A percentile compares a stretch with the other conserved stretches of the same genome.
Conservation (phyloP, 2,797 vertebrate genomes). For the Semotilus atromaculatus region DNA sequence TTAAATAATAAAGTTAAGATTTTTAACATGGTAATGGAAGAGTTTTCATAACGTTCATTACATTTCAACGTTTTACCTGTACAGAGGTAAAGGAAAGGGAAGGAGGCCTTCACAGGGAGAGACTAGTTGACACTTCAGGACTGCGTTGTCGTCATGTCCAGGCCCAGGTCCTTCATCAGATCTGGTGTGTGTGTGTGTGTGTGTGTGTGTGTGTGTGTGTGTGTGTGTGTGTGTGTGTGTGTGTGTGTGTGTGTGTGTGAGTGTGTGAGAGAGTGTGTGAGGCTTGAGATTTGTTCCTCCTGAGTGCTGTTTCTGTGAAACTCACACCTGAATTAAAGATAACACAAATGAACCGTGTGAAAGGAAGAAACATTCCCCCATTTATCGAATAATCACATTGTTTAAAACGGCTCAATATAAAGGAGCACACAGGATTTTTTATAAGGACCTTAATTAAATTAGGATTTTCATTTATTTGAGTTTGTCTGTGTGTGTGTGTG, state of each 20-base stretch:
- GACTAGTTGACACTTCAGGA: no score
- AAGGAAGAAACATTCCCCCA: slow-evolving; percentile 36
- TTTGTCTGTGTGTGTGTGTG: no score
- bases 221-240: not conserved
- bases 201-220: no score
- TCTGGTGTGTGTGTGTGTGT: no score
- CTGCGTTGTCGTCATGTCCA: no score
- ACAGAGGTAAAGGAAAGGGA: no score
- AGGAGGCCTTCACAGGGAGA: no score
- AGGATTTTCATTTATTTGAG: slow-evolving; percentile 28
- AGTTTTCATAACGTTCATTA: no score
- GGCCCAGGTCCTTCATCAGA: no score
- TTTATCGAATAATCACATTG: slow-evolving; percentile 77
- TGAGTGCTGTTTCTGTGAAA: slow-evolving; percentile 49
- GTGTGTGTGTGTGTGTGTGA: slow-evolving; percentile 15
- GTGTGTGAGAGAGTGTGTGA: slow-evolving; percentile 7
- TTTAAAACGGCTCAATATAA: slow-evolving; percentile 76
- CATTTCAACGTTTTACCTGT: no score
- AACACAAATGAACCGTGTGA: slow-evolving; percentile 49
- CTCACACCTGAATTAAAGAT: slow-evolving; percentile 52
- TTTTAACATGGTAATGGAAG: no score
- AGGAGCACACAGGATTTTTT: slow-evolving; percentile 63
- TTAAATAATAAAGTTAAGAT: no score
- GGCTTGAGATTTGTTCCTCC: slow-evolving; percentile 48
- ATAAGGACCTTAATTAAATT: slow-evolving; percentile 38